Evolutionary conservation across 1,140 invertebrate genomes (phyloP).

Genomic region (Cydia strobilella): DNA sequence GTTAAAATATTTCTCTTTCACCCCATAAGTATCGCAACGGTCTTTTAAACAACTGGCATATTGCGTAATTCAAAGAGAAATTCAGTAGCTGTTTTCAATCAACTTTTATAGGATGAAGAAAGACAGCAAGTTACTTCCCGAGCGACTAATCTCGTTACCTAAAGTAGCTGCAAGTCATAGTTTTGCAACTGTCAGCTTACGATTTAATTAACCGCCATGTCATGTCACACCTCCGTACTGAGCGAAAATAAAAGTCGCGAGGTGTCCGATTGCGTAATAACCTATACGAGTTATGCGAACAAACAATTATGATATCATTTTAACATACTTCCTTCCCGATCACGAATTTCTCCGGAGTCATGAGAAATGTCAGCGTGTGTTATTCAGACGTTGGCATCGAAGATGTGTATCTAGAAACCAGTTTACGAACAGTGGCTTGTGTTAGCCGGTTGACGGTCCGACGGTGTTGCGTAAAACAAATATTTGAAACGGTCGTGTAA

Average conservation of each 20-base stretch:
- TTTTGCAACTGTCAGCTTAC: slow-evolving; percentile 58
- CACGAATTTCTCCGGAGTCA: slow-evolving; percentile 50
- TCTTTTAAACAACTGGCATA: slow-evolving; percentile 29
- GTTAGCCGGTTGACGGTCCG: slow-evolving; percentile 44
- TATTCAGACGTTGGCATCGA: slow-evolving; percentile 43
- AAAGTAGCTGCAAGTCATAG: slow-evolving; percentile 41
- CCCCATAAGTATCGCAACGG: slow-evolving; percentile 29
- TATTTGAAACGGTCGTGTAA: slow-evolving; percentile 54
- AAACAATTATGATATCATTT: slow-evolving; percentile 50
- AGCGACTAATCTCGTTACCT: slow-evolving; percentile 45
- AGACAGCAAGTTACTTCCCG: slow-evolving; percentile 39
- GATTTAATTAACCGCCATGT: slow-evolving; percentile 53
- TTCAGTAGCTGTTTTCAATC: slow-evolving; percentile 29
- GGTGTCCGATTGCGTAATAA: slow-evolving; percentile 50
- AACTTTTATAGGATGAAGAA: slow-evolving; percentile 31
- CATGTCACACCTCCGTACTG: slow-evolving; percentile 47
- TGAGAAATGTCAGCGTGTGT: slow-evolving; percentile 53
- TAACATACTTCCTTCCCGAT: slow-evolving; percentile 50
- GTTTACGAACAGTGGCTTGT: slow-evolving; percentile 42
- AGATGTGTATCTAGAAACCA: slow-evolving; percentile 45
- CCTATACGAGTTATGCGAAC: slow-evolving; percentile 44
- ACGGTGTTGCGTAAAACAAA: slow-evolving; percentile 56
- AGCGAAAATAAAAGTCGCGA: slow-evolving; percentile 43
- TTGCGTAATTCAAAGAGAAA: slow-evolving; percentile 33
- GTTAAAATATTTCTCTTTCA: slow-evolving; percentile 31